Percentiles rank a stretch among this genome's conserved stretches.
Conservation (phyloP, 2,113 vertebrate species). For the Alethe diademata region DNA sequence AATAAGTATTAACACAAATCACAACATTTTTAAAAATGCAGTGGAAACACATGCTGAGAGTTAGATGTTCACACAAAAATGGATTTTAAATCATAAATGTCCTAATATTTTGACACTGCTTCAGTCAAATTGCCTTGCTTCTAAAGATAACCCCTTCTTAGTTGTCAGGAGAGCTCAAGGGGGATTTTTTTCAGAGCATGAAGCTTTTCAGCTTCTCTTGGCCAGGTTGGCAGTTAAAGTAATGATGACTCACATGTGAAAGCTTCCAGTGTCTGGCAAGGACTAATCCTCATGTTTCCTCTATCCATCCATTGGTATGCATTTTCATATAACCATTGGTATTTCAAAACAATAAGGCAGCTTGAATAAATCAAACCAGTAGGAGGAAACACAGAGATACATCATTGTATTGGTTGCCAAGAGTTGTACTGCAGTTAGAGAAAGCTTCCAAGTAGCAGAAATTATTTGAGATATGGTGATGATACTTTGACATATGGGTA, state of each 20-base stretch:
- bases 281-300: neutral
- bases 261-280: neutral
- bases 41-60: neutral
- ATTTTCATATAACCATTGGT: neutral
- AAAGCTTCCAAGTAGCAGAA: neutral
- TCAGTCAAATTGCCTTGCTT: neutral
- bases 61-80: neutral
- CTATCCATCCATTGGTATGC: neutral
- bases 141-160: neutral
- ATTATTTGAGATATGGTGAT: neutral
- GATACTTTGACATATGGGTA: neutral
- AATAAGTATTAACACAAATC: neutral
- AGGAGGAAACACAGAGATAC: neutral
- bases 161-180: neutral
- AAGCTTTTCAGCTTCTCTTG: neutral
- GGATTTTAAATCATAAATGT: neutral
- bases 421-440: neutral
- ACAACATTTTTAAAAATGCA: neutral
- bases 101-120: neutral
- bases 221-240: neutral
- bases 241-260: neutral
- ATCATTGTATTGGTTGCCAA: neutral
- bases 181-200: neutral
- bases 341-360: neutral
- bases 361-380: neutral